A percentile compares a stretch with the other conserved stretches of the same genome.
phyloP scores from a whole-genome alignment of 1,140 invertebrate species.

The Ostrea edulis region DNA sequence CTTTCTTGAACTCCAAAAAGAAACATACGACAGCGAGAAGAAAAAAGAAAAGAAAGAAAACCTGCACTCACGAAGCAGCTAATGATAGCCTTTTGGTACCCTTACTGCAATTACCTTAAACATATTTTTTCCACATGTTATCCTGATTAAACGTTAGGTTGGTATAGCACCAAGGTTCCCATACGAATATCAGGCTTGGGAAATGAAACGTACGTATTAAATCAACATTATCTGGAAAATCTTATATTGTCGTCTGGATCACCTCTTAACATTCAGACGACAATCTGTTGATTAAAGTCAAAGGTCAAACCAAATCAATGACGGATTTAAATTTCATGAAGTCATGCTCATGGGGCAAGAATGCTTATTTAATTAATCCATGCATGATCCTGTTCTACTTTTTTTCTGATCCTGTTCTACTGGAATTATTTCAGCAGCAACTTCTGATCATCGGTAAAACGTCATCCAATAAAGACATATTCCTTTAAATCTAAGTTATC shows the following conservation, averaged over 20 bases:
- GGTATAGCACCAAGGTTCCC: background rate
- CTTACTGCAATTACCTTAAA: background rate
- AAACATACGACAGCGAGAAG: background rate
- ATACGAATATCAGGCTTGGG: background rate
- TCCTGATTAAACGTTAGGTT: background rate
- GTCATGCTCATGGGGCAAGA: background rate
- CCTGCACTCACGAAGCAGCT: background rate
- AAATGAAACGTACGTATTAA: background rate
- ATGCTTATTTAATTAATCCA: background rate
- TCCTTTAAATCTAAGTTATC: too few relatives aligned
- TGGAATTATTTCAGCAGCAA: background rate
- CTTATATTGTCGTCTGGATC: background rate
- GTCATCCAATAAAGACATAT: too few relatives aligned
- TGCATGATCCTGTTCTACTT: background rate
- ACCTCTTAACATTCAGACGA: background rate
- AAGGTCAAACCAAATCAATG: constrained; percentile 14
- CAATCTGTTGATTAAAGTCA: constrained; percentile 15
- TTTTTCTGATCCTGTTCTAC: background rate
- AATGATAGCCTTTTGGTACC: background rate
- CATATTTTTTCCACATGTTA: background rate
- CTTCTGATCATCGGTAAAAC: background rate
- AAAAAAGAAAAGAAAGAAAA: background rate
- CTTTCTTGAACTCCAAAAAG: background rate
- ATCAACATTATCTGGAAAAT: background rate
- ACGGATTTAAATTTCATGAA: constrained; percentile 4